These are phyloP conservation scores for Eptatretus atami DNA, from an alignment of 2,797 vertebrate genomes.

Conservation along the genomic window DNA sequence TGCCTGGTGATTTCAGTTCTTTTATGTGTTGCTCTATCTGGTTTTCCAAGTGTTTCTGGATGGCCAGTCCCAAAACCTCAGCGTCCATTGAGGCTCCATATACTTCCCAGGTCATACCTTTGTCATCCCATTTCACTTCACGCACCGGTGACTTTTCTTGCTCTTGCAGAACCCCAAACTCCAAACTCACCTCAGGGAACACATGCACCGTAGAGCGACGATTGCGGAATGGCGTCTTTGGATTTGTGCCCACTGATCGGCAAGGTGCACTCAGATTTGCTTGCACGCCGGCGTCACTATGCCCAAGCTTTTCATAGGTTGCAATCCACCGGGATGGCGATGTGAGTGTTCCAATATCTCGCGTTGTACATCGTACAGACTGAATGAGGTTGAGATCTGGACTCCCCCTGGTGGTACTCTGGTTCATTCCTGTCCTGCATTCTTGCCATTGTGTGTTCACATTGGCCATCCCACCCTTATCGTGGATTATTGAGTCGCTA, in stretches of 20 bases:
- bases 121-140: slow-evolving; percentile 2
- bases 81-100: slow-evolving; percentile 3
- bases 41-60: slow-evolving; percentile 3
- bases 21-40: slow-evolving; percentile 1
- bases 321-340: background rate
- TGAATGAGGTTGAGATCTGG: too few species aligned
- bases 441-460: too few species aligned
- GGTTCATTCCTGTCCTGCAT: too few species aligned
- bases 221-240: background rate
- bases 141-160: slow-evolving; percentile 2
- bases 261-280: background rate
- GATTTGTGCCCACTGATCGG: slow-evolving; percentile 2
- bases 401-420: too few species aligned
- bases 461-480: too few species aligned
- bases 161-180: background rate
- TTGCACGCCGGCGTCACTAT: background rate
- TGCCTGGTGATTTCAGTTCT: background rate
- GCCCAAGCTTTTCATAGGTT: too few species aligned
- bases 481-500: too few species aligned
- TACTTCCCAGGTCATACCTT: slow-evolving; percentile 3
- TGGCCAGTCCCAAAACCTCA: slow-evolving; percentile 3
- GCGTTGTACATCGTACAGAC: too few species aligned
- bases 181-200: slow-evolving; percentile 2
- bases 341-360: slow-evolving; percentile 1
- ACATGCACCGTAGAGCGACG: background rate